These are phyloP conservation scores for Scleropages formosus DNA, from an alignment of 2,797 vertebrate genomes.

Conservation along the genomic window DNA sequence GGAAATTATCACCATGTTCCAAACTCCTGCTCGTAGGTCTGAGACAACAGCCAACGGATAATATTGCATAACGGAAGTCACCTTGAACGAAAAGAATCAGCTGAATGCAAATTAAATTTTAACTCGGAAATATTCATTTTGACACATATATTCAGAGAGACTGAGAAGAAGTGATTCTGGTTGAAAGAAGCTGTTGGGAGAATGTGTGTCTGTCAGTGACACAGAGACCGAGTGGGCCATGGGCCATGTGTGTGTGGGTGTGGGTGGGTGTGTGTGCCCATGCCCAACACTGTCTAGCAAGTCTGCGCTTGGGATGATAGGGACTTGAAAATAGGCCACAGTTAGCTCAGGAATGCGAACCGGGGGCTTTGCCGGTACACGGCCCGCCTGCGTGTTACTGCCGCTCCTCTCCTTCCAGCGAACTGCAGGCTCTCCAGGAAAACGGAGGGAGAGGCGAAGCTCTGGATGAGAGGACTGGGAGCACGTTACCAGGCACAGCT, in stretches of 20 bases:
- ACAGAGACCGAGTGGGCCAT: too few species aligned
- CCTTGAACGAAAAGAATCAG: too few species aligned
- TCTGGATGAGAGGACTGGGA: background rate
- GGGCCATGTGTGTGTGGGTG: background rate
- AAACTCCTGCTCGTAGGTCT: too few species aligned
- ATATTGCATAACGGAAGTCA: too few species aligned
- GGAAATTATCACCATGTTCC: too few species aligned
- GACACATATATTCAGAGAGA: too few species aligned
- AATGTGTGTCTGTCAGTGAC: background rate
- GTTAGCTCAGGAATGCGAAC: conserved; percentile 30
- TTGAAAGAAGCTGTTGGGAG: background rate
- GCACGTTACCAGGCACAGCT: background rate
- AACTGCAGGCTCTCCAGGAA: background rate
- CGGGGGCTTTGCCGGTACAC: conserved; percentile 30
- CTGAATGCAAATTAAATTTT: too few species aligned
- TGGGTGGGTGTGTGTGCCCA: conserved; percentile 9
- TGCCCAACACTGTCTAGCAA: conserved; percentile 6
- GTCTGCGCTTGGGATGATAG: conserved; percentile 9
- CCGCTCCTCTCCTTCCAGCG: conserved; percentile 23
- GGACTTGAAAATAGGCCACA: conserved; percentile 37
- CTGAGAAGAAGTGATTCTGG: too few species aligned
- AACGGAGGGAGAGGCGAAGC: background rate
- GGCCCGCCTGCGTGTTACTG: conserved; percentile 32
- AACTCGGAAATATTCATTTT: too few species aligned
- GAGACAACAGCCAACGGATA: too few species aligned